Conservation (phyloP, 2,888 invertebrate genomes). For the Artemia sinica region DNA sequence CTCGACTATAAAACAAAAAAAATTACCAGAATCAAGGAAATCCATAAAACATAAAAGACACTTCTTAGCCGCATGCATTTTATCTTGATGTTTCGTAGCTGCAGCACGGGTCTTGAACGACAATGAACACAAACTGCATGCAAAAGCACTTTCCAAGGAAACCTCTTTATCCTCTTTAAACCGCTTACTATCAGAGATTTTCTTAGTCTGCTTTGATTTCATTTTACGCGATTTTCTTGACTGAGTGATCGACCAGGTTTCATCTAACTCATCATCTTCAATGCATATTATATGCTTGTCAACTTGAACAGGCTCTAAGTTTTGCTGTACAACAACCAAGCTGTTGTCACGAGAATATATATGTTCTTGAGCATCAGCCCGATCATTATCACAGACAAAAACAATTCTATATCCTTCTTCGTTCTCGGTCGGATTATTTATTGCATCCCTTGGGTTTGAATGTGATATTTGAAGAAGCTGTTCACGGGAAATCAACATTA, state of each 20-base stretch:
- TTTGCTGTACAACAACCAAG: neutral
- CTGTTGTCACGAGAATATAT: neutral
- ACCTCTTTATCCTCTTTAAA: neutral
- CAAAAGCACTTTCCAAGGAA: neutral
- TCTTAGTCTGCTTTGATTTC: neutral
- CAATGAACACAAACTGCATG: conserved; percentile 6
- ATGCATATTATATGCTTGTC: neutral
- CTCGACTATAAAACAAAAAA: neutral
- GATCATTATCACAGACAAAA: neutral
- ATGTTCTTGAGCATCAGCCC: neutral
- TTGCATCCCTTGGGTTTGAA: too few relatives aligned
- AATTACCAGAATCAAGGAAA: neutral
- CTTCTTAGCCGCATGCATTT: neutral
- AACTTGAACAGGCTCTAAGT: neutral
- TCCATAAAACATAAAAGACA: neutral
- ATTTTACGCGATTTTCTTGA: neutral
- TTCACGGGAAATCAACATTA: too few relatives aligned
- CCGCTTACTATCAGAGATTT: neutral
- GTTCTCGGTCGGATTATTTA: too few relatives aligned
- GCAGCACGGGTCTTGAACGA: neutral
- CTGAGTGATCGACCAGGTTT: neutral
- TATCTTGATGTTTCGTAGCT: neutral
- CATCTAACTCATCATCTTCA: neutral
- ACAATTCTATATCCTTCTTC: neutral
- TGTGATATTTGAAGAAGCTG: too few relatives aligned